These are phyloP conservation scores for Panthera tigris DNA, from an alignment of 2,113 vertebrate species.

Conservation along the genomic window DNA sequence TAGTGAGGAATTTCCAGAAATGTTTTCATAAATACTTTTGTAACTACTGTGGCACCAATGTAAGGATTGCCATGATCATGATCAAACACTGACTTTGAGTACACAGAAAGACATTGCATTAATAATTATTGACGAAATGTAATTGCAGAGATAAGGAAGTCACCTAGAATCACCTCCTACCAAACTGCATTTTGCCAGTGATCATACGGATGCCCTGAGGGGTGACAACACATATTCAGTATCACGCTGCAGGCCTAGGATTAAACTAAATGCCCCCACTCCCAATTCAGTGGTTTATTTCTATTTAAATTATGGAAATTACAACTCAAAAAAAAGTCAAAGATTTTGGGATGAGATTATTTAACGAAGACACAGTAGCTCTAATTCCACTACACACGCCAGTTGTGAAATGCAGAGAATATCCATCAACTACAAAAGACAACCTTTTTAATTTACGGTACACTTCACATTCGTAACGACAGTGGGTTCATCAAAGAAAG, in stretches of 20 bases:
- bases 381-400: not conserved
- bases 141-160: not conserved
- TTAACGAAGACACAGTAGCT: not conserved
- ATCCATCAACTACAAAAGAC: not conserved
- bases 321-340: not conserved
- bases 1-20: conserved; percentile 36
- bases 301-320: not conserved
- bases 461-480: not conserved
- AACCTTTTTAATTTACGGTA: not conserved
- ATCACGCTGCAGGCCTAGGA: not conserved
- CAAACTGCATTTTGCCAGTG: not conserved
- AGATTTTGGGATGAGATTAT: not conserved
- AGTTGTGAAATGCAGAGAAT: not conserved
- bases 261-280: not conserved
- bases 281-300: not conserved
- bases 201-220: not conserved
- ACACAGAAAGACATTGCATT: not conserved
- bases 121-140: conserved; percentile 37
- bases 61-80: conserved; percentile 30
- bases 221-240: not conserved
- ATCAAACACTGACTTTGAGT: conserved; percentile 43
- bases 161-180: not conserved
- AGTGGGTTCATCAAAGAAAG: not conserved
- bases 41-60: not conserved
- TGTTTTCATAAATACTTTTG: not conserved